These are phyloP conservation scores for Adineta ricciae DNA, from an alignment of 2,888 invertebrate species.

Conservation along the genomic window DNA sequence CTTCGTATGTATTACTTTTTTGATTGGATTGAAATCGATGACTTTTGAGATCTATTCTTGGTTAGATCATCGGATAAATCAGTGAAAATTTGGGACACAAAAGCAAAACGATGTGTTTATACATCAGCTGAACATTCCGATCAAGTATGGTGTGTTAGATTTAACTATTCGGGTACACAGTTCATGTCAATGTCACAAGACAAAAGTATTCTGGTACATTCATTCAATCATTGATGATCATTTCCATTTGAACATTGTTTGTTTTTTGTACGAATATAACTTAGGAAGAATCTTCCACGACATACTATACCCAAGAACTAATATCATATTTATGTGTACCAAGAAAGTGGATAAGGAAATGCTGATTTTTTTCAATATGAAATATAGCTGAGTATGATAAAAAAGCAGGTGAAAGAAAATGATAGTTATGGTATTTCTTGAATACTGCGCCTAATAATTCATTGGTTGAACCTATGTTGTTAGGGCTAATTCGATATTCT, in stretches of 20 bases:
- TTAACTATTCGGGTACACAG: conserved; percentile 32
- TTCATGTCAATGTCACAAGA: conserved; percentile 32
- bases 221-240: background rate
- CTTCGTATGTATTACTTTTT: conserved; percentile 46
- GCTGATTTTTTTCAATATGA: too few species aligned
- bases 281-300: background rate
- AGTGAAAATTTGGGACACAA: conserved; percentile 86
- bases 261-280: background rate
- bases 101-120: conserved; percentile 75
- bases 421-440: too few species aligned
- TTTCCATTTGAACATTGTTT: background rate
- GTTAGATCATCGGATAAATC: conserved; percentile 74
- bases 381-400: too few species aligned
- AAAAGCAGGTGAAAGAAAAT: too few species aligned
- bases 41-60: conserved; percentile 14
- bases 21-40: background rate
- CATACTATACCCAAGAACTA: too few species aligned
- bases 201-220: conserved; percentile 7
- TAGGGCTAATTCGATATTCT: too few species aligned
- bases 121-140: conserved; percentile 85
- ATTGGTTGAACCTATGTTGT: too few species aligned
- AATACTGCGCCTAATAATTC: too few species aligned
- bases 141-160: conserved; percentile 36
- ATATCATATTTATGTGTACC: too few species aligned
- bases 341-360: too few species aligned